Conservation (phyloP, 1,140 invertebrate genomes). For the Caerostris darwini region DNA sequence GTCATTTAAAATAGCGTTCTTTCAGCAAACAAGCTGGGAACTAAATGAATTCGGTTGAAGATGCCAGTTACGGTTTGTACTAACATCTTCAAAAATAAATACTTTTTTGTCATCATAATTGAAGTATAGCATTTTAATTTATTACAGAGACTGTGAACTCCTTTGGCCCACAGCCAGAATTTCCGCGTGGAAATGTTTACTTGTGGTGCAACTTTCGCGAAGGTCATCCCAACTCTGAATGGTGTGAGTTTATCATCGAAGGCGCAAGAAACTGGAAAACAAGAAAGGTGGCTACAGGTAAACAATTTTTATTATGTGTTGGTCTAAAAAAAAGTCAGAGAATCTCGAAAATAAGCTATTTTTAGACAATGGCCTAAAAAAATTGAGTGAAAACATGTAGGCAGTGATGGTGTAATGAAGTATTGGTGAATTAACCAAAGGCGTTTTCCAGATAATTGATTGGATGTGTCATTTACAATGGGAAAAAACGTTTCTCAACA, state of each 20-base stretch:
- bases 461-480: too few species aligned
- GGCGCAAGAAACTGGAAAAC: constrained; percentile 72
- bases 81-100: neutral
- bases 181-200: constrained; percentile 74
- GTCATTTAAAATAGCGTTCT: neutral
- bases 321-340: neutral
- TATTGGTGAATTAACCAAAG: too few species aligned
- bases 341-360: neutral
- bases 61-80: neutral
- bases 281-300: constrained; percentile 72
- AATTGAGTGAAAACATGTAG: neutral
- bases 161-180: constrained; percentile 70
- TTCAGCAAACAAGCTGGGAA: neutral
- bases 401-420: too few species aligned
- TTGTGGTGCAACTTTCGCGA: constrained; percentile 76
- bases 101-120: constrained; percentile 4
- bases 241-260: constrained; percentile 75
- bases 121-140: constrained; percentile 12
- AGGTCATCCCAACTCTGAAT: constrained; percentile 72
- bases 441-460: too few species aligned
- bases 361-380: neutral
- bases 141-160: constrained; percentile 63
- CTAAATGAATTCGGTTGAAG: constrained; percentile 18
- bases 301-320: neutral
- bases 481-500: too few species aligned